A percentile compares a stretch with the other conserved stretches of the same genome.
Conservation (phyloP, 2,888 invertebrate species). For the Tetramorium bicarinatum region DNA sequence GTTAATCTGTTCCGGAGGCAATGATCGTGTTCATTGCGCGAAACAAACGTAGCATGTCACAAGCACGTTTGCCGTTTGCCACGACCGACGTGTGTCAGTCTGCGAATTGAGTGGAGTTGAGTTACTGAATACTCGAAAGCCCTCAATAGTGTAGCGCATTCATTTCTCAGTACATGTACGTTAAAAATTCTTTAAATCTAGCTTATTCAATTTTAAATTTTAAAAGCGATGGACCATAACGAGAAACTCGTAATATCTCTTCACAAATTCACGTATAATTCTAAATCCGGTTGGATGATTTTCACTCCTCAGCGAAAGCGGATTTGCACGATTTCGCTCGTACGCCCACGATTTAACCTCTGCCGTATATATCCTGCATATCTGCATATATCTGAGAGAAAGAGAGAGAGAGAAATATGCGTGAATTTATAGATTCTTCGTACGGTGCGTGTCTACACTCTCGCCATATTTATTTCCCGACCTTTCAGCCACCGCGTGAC, state of each 20-base stretch:
- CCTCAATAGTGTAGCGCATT: not conserved
- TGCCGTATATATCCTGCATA: not conserved
- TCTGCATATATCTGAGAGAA: not conserved
- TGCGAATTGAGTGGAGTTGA: not conserved
- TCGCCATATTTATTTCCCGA: conserved; percentile 25
- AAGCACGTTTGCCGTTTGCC: conserved; percentile 1
- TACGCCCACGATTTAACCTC: not conserved
- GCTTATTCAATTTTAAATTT: not conserved
- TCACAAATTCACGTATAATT: not conserved
- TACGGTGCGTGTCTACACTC: not conserved
- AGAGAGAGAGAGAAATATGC: not conserved
- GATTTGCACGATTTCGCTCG: not conserved
- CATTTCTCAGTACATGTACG: not conserved
- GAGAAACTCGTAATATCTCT: not conserved
- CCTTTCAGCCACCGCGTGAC: not conserved
- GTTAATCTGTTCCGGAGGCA: conserved; percentile 50
- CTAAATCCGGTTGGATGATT: not conserved
- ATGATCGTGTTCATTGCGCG: conserved; percentile 40
- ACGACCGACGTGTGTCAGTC: not conserved
- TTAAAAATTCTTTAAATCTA: not conserved
- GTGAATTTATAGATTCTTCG: conserved; percentile 36
- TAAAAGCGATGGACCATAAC: not conserved
- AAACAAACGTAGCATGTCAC: conserved; percentile 43
- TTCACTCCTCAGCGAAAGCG: not conserved
- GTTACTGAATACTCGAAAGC: not conserved